Evolutionary conservation across 2,113 vertebrate species (phyloP).

Genomic region (Trogon surrucura): DNA sequence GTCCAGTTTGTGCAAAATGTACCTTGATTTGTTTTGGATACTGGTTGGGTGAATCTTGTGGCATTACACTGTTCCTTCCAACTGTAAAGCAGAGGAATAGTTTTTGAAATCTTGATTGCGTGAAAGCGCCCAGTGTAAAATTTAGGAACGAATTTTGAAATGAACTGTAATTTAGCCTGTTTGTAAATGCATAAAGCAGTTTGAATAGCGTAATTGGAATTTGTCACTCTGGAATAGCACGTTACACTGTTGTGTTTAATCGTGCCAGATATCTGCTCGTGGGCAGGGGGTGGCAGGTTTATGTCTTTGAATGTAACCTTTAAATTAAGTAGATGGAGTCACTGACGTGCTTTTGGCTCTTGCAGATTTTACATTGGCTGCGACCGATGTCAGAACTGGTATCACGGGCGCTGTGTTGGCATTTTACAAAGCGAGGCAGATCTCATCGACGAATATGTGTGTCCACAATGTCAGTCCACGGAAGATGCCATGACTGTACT

Average conservation of each 20-base stretch:
- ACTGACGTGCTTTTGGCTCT: slow-evolving; percentile 63
- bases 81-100: slow-evolving; percentile 50
- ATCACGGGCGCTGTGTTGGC: slow-evolving; percentile 97
- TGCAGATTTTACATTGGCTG: slow-evolving; percentile 98
- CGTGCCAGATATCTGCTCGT: neutral
- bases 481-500: slow-evolving; percentile 99
- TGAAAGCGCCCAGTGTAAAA: slow-evolving; percentile 25
- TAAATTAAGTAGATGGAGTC: neutral
- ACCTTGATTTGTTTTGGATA: slow-evolving; percentile 16
- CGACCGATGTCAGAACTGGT: slow-evolving; percentile 99
- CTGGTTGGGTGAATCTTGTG: slow-evolving; percentile 45
- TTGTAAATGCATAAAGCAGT: slow-evolving; percentile 36
- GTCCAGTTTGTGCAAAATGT: slow-evolving; percentile 33
- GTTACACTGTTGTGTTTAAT: neutral
- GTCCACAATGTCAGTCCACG: slow-evolving; percentile 97
- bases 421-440: slow-evolving; percentile 97
- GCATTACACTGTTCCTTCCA: slow-evolving; percentile 58
- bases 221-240: neutral
- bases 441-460: slow-evolving; percentile 97
- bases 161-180: neutral
- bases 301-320: neutral
- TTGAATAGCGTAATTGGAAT: neutral
- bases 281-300: slow-evolving; percentile 51
- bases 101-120: slow-evolving; percentile 16
- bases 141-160: neutral